Evolutionary conservation across 2,888 invertebrate genomes (phyloP).

Genomic region (Nomada goodeniana): DNA sequence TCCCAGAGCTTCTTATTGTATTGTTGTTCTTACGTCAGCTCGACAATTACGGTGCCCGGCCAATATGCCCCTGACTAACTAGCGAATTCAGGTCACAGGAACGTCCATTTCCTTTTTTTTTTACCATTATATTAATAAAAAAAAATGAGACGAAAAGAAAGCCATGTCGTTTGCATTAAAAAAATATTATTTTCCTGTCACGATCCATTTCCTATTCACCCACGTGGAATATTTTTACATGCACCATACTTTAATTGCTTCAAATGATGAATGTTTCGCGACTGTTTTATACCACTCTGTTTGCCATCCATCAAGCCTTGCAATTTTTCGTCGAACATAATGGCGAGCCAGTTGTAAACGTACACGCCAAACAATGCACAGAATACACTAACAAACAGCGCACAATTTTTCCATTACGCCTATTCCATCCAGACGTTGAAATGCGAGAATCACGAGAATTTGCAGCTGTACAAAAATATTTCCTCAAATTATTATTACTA

Average conservation of each 20-base stretch:
- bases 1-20: background rate
- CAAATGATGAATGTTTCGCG: slow-evolving; percentile 13
- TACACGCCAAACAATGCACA: background rate
- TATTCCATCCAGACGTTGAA: too few relatives aligned
- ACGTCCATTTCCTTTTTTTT: background rate
- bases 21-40: background rate
- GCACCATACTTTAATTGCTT: background rate
- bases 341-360: background rate
- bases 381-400: background rate
- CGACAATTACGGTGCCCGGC: background rate
- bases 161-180: background rate
- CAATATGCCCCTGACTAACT: slow-evolving; percentile 5
- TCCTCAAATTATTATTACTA: too few relatives aligned
- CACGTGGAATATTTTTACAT: slow-evolving; percentile 10
- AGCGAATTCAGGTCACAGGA: background rate
- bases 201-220: slow-evolving; percentile 15
- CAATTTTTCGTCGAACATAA: slow-evolving; percentile 1
- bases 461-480: too few relatives aligned
- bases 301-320: background rate
- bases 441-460: too few relatives aligned
- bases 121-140: background rate
- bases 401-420: background rate
- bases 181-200: background rate
- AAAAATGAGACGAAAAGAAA: background rate
- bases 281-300: background rate